phyloP scores from a whole-genome alignment of 1,140 invertebrate species.

The Diorhabda sublineata region DNA sequence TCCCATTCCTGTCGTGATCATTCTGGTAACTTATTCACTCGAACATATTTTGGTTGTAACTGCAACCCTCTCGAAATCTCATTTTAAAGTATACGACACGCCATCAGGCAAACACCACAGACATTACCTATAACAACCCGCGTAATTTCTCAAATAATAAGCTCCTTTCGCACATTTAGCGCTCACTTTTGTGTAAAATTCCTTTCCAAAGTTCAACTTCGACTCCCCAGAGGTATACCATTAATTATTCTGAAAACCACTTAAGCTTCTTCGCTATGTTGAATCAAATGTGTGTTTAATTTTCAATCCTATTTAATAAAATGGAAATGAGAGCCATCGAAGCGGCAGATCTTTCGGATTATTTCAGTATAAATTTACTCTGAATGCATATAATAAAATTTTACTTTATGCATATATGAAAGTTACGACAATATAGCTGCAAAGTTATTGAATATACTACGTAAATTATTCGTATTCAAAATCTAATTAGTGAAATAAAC shows the following conservation, averaged over 20 bases:
- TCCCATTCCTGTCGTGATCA: no score
- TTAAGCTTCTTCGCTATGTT: neutral
- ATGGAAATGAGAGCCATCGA: neutral
- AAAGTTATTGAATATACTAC: no score
- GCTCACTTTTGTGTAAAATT: slow-evolving; percentile 2
- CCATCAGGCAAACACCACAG: neutral
- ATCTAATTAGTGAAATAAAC: no score
- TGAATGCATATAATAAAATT: neutral
- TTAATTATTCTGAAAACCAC: slow-evolving; percentile 3
- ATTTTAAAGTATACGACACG: slow-evolving; percentile 2
- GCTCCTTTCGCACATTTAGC: slow-evolving; percentile 1
- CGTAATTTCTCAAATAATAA: slow-evolving; percentile 3
- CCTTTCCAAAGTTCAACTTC: neutral
- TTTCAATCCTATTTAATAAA: slow-evolving; percentile 3
- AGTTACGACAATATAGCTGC: no score
- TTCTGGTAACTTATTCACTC: no score
- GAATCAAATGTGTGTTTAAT: slow-evolving; percentile 2
- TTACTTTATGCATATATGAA: neutral
- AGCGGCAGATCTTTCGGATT: slow-evolving; percentile 1
- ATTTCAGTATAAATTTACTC: neutral
- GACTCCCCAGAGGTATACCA: slow-evolving; percentile 1
- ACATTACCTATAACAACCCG: neutral
- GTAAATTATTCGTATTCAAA: no score
- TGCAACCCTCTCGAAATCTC: neutral
- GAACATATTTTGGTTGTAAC: no score